These are phyloP conservation scores for Phrynocephalus guinanensis DNA, from an alignment of 2,797 vertebrate species.

Conservation along the genomic window DNA sequence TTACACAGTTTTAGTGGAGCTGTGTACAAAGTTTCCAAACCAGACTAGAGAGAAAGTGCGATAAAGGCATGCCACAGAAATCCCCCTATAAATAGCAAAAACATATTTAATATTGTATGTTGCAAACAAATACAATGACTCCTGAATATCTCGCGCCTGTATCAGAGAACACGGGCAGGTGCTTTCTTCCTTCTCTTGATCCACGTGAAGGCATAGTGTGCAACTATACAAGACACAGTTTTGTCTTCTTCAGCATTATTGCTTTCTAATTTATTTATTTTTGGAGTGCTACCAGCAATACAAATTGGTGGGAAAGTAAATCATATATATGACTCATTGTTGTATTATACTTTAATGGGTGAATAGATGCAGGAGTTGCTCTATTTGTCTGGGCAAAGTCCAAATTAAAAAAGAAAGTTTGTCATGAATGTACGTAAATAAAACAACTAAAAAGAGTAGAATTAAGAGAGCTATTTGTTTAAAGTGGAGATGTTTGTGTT, in stretches of 20 bases:
- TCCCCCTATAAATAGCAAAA: not conserved
- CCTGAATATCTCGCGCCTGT: not conserved
- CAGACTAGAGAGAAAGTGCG: constrained; percentile 28
- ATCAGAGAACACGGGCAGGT: not conserved
- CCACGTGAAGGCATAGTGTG: not conserved
- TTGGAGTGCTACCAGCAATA: not conserved
- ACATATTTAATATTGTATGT: not conserved
- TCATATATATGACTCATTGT: not conserved
- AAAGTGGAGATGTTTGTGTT: constrained; percentile 37
- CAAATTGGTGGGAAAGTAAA: not conserved
- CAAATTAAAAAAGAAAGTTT: not conserved
- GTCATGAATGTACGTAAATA: not conserved
- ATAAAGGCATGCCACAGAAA: constrained; percentile 17
- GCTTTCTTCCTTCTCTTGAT: not conserved
- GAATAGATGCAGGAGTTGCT: not conserved
- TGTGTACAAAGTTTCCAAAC: constrained; percentile 5
- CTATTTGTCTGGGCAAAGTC: not conserved
- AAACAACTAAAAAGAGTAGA: not conserved
- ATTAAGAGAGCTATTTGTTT: constrained; percentile 39
- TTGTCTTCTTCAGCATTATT: not conserved
- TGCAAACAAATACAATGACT: not conserved
- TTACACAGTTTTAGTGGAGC: not conserved
- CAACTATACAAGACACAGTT: not conserved
- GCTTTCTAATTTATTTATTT: not conserved
- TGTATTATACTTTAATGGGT: not conserved